Evolutionary conservation across 2,888 invertebrate genomes (phyloP).

Genomic region (Blastobasis adustella): DNA sequence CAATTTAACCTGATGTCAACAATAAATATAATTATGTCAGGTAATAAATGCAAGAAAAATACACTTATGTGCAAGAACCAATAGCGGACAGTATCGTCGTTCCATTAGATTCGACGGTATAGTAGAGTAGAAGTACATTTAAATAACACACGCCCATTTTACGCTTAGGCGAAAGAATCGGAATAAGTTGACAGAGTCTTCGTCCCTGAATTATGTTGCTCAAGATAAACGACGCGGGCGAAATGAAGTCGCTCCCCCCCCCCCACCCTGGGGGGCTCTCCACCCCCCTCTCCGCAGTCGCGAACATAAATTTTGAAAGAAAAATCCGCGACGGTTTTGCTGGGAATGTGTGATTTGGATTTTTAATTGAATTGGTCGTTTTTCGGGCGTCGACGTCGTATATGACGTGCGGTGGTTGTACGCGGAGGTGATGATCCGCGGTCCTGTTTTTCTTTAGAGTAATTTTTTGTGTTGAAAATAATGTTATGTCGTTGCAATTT

Average conservation of each 20-base stretch:
- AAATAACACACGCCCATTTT: conserved; percentile 59
- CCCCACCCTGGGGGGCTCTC: conserved; percentile 15
- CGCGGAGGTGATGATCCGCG: no score
- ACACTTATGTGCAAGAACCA: no score
- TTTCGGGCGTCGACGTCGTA: not conserved
- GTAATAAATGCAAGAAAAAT: no score
- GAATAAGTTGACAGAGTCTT: conserved; percentile 76
- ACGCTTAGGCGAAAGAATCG: conserved; percentile 73
- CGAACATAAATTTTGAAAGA: conserved; percentile 69
- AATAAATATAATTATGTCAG: no score
- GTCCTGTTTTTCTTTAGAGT: no score
- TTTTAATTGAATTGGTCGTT: conserved; percentile 65
- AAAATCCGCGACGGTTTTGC: conserved; percentile 68
- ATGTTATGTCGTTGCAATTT: no score
- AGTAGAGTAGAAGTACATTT: no score
- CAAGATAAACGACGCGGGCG: conserved; percentile 83
- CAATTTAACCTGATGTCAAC: no score
- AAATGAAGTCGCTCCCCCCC: conserved; percentile 79
- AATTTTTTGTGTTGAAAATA: no score
- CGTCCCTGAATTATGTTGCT: conserved; percentile 78
- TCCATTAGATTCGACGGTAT: no score
- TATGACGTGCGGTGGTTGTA: no score
- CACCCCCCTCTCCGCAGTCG: conserved; percentile 29
- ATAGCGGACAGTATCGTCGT: no score
- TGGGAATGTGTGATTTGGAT: conserved; percentile 70